Evolutionary conservation across 2,888 invertebrate species (phyloP).

Genomic region (Dasysyrphus tricinctus): DNA sequence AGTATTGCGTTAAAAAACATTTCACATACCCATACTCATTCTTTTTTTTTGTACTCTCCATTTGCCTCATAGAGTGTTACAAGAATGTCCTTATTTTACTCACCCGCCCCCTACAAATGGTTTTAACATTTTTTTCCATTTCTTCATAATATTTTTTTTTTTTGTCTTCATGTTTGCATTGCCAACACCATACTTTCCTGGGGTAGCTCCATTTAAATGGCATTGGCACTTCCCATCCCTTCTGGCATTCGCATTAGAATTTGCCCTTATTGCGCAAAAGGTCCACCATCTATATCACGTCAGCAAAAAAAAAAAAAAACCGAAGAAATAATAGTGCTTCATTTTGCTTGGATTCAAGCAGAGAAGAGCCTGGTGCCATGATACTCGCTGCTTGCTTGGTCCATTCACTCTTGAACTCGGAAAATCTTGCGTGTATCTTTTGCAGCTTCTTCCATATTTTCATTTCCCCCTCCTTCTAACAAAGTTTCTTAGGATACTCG

Average conservation of each 20-base stretch:
- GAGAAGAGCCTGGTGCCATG: constrained; percentile 21
- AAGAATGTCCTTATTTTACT: constrained; percentile 37
- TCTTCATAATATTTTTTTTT: constrained; percentile 54
- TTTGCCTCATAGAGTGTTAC: constrained; percentile 49
- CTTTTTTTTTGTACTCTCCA: constrained; percentile 40
- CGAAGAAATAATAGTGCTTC: constrained; percentile 43
- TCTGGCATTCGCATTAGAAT: constrained; percentile 67
- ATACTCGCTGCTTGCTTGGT: background rate
- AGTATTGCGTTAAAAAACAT: constrained; percentile 52
- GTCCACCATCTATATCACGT: constrained; percentile 43
- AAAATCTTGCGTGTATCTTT: constrained; percentile 46
- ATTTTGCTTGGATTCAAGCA: constrained; percentile 55
- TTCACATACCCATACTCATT: constrained; percentile 49
- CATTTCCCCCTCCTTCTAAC: background rate
- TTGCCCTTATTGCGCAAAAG: constrained; percentile 67
- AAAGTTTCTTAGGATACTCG: constrained; percentile 78
- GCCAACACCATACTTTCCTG: constrained; percentile 3
- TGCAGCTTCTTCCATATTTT: constrained; percentile 50
- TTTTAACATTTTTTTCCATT: constrained; percentile 40
- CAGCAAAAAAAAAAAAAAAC: constrained; percentile 9
- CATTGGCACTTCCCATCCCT: constrained; percentile 57
- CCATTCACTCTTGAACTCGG: constrained; percentile 45
- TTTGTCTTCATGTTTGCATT: constrained; percentile 45
- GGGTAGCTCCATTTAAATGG: constrained; percentile 62
- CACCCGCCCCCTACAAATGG: background rate